A percentile compares a stretch with the other conserved stretches of the same genome.
These are phyloP conservation scores for Furnarius figulus DNA, from an alignment of 2,113 vertebrate genomes.

Conservation along the genomic window DNA sequence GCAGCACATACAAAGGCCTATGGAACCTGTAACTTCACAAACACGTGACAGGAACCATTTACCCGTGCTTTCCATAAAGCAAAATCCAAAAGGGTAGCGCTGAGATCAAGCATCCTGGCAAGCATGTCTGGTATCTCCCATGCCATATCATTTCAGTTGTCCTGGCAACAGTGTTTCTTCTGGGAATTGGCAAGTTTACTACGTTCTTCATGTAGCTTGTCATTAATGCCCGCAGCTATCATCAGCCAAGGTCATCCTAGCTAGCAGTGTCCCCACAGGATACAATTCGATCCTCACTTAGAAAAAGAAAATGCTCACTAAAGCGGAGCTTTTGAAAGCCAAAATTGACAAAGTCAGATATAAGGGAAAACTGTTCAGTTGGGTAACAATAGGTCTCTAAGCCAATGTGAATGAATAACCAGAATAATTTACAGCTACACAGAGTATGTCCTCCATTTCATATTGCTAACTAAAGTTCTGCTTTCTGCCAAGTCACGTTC, in stretches of 20 bases:
- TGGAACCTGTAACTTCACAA: background rate
- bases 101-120: background rate
- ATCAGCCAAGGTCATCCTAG: background rate
- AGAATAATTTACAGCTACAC: background rate
- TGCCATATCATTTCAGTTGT: background rate
- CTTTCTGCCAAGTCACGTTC: background rate
- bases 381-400: background rate
- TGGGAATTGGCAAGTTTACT: background rate
- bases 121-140: fast-evolving
- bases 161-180: background rate
- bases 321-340: background rate
- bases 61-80: background rate
- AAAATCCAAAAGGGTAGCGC: background rate
- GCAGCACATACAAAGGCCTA: background rate
- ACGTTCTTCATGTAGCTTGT: background rate
- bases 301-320: background rate
- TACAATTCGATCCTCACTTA: background rate
- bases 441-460: background rate
- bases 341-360: background rate
- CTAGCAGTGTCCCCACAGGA: background rate
- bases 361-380: background rate
- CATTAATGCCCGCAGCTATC: background rate
- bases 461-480: background rate
- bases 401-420: background rate
- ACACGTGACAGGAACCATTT: background rate